Conservation (phyloP, 2,888 invertebrate genomes). For the Seira sanloemensis region DNA sequence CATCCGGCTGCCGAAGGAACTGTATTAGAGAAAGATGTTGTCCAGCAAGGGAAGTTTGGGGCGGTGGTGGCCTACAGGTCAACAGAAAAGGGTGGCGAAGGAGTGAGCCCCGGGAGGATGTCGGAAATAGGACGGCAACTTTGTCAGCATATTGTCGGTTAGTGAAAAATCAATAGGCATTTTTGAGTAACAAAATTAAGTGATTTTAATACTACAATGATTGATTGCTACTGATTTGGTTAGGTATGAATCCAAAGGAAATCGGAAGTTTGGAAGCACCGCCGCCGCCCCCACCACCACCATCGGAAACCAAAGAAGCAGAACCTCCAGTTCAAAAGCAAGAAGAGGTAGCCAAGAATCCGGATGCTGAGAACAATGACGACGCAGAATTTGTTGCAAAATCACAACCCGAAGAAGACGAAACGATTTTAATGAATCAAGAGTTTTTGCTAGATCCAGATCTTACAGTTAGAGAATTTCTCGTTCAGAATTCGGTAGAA, state of each 20-base stretch:
- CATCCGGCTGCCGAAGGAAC: conserved; percentile 84
- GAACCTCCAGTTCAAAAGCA: conserved; percentile 78
- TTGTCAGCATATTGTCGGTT: conserved; percentile 94
- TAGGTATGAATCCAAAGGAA: conserved; percentile 86
- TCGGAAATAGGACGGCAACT: conserved; percentile 83
- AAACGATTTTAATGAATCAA: conserved; percentile 88
- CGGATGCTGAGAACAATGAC: background rate
- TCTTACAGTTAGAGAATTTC: conserved; percentile 84
- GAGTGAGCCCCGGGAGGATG: conserved; percentile 29
- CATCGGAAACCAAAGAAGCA: conserved; percentile 77
- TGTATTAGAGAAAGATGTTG: conserved; percentile 75
- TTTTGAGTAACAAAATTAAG: too few relatives aligned
- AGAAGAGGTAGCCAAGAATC: background rate
- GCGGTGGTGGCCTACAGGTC: conserved; percentile 85
- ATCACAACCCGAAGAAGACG: conserved; percentile 77
- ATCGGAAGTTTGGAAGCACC: conserved; percentile 79
- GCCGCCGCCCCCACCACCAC: conserved; percentile 35
- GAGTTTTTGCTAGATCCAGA: conserved; percentile 89
- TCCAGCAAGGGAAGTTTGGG: conserved; percentile 85
- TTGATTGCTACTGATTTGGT: background rate
- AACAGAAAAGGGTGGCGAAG: conserved; percentile 71
- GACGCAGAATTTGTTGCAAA: conserved; percentile 29
- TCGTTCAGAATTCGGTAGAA: conserved; percentile 78
- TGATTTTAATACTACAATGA: background rate
- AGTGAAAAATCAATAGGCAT: conserved; percentile 73